These are phyloP conservation scores for Paguma larvata DNA, from an alignment of 2,797 vertebrate species.

Conservation along the genomic window DNA sequence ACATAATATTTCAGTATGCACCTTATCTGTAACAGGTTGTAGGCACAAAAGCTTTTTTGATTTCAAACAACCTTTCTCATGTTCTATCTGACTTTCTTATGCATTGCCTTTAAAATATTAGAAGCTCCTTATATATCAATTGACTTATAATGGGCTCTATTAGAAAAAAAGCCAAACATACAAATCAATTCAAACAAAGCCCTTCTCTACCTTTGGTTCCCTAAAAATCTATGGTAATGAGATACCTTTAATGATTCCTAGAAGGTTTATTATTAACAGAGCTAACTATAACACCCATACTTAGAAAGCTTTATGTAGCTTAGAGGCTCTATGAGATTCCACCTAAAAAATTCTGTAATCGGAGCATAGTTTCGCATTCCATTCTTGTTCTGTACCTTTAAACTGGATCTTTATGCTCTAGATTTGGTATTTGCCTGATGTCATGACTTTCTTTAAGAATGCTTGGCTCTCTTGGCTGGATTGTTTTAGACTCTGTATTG, in stretches of 20 bases:
- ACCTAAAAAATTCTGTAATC: not conserved
- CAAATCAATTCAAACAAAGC: not conserved
- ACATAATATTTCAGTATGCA: not conserved
- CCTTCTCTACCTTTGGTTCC: not conserved
- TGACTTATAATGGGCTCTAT: not conserved
- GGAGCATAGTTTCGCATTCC: not conserved
- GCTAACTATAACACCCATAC: not conserved
- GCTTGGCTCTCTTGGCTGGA: not conserved
- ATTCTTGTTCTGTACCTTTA: not conserved
- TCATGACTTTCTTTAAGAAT: not conserved
- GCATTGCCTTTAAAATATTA: constrained; percentile 1
- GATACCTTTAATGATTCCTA: not conserved
- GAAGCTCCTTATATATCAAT: not conserved
- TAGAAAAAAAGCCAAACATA: not conserved
- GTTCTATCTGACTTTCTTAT: not conserved
- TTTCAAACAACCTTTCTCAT: not conserved
- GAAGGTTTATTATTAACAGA: not conserved
- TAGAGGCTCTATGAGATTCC: not conserved
- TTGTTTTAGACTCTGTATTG: not conserved
- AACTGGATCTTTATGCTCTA: not conserved
- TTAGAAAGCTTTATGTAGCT: not conserved
- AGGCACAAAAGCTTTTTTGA: not conserved
- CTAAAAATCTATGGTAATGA: not conserved
- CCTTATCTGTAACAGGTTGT: not conserved
- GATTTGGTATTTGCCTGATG: not conserved